Conservation (phyloP, 2,113 vertebrate species). For the Petrocephalus microphthalmus region DNA sequence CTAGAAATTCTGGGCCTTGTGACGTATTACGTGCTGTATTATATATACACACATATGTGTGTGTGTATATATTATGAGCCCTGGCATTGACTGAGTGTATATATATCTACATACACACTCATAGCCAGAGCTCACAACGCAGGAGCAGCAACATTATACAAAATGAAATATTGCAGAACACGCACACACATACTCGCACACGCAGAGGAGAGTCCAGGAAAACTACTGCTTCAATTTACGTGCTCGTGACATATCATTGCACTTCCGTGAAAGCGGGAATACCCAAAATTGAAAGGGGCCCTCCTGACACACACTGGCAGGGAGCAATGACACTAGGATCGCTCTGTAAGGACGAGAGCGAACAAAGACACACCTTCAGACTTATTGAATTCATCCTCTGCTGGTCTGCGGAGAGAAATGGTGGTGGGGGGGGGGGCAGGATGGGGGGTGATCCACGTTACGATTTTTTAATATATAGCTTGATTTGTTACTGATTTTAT, state of each 20-base stretch:
- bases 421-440: no score
- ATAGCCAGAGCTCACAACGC: neutral
- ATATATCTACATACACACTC: neutral
- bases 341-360: neutral
- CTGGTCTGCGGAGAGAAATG: neutral
- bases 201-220: neutral
- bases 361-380: neutral
- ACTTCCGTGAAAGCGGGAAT: neutral
- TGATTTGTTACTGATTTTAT: conserved; percentile 1
- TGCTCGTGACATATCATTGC: neutral
- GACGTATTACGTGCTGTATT: no score
- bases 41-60: neutral
- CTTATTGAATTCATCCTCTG: conserved; percentile 12
- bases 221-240: conserved; percentile 6
- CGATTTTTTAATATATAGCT: neutral
- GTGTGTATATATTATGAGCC: neutral
- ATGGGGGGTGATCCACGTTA: neutral
- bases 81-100: no score
- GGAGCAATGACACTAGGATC: neutral
- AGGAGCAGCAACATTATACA: conserved; percentile 1
- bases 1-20: neutral
- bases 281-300: conserved; percentile 14
- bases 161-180: conserved; percentile 1
- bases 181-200: neutral
- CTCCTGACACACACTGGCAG: neutral